A percentile compares a stretch with the other conserved stretches of the same genome.
These are phyloP conservation scores for Rhagoletis pomonella DNA, from an alignment of 1,140 invertebrate genomes.

Conservation along the genomic window DNA sequence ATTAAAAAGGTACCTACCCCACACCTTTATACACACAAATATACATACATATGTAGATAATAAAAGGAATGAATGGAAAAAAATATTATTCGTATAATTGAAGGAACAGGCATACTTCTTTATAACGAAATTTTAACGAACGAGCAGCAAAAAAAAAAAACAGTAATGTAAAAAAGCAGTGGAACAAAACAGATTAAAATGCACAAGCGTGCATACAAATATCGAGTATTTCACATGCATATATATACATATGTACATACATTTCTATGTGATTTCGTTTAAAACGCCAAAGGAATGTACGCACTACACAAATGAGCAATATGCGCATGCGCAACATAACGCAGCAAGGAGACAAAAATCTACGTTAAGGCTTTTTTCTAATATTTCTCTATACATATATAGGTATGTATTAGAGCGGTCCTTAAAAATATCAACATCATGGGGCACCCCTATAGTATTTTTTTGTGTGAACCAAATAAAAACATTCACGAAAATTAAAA, in stretches of 20 bases:
- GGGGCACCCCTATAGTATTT: too few species aligned
- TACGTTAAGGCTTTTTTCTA: slow-evolving; percentile 29
- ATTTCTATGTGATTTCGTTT: neutral
- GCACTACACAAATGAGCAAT: slow-evolving; percentile 30
- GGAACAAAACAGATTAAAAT: slow-evolving; percentile 39
- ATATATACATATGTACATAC: neutral
- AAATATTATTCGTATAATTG: neutral
- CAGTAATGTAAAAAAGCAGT: neutral
- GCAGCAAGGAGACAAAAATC: slow-evolving; percentile 45
- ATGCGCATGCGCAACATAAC: slow-evolving; percentile 1
- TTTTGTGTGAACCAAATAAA: too few species aligned
- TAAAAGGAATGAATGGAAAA: neutral
- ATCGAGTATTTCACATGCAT: neutral
- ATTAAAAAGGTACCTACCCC: slow-evolving; percentile 47
- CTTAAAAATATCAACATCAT: too few species aligned
- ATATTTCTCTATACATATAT: neutral
- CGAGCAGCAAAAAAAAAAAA: too few species aligned
- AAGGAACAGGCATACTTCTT: slow-evolving; percentile 17
- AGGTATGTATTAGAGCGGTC: too few species aligned
- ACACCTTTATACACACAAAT: neutral
- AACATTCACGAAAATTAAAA: too few species aligned
- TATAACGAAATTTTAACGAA: neutral
- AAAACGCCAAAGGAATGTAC: slow-evolving; percentile 3
- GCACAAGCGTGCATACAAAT: neutral
- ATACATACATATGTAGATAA: neutral